These are phyloP conservation scores for Cabera pusaria DNA, from an alignment of 2,888 invertebrate species.

Conservation along the genomic window DNA sequence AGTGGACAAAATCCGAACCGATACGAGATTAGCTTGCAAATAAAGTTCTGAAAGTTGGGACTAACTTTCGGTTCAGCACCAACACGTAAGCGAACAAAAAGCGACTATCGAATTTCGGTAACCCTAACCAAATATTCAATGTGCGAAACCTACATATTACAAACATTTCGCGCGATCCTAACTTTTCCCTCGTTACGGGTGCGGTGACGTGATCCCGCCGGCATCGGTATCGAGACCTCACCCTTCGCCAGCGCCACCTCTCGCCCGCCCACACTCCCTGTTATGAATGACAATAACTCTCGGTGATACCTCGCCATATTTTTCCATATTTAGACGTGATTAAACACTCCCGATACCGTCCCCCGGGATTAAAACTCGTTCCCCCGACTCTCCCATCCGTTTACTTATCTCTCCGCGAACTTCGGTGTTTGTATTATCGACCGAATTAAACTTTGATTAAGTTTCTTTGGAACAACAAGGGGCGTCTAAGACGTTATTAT, in stretches of 20 bases:
- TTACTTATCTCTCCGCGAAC: conserved; percentile 68
- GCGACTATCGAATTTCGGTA: conserved; percentile 25
- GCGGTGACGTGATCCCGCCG: conserved; percentile 61
- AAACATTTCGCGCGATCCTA: conserved; percentile 47
- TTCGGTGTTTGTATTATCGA: conserved; percentile 73
- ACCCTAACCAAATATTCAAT: conserved; percentile 34
- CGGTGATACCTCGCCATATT: conserved; percentile 71
- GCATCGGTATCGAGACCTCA: conserved; percentile 60
- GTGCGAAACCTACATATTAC: conserved; percentile 33
- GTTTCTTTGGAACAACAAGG: conserved; percentile 56
- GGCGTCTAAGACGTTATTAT: conserved; percentile 34
- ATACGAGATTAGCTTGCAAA: conserved; percentile 15
- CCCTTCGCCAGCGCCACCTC: conserved; percentile 31
- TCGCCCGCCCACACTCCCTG: conserved; percentile 42
- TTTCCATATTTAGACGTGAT: conserved; percentile 79
- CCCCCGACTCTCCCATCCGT: conserved; percentile 65
- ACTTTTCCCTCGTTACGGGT: conserved; percentile 53
- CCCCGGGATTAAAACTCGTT: conserved; percentile 67
- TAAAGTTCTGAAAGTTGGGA: too few species aligned
- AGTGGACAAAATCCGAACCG: conserved; percentile 17
- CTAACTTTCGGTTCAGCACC: conserved; percentile 5
- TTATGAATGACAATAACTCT: conserved; percentile 81
- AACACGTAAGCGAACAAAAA: conserved; percentile 18
- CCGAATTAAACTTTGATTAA: conserved; percentile 75
- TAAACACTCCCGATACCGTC: conserved; percentile 68